Base-by-base conservation (phyloP, 1,140 invertebrate species). In the Amphibalanus amphitrite region DNA sequence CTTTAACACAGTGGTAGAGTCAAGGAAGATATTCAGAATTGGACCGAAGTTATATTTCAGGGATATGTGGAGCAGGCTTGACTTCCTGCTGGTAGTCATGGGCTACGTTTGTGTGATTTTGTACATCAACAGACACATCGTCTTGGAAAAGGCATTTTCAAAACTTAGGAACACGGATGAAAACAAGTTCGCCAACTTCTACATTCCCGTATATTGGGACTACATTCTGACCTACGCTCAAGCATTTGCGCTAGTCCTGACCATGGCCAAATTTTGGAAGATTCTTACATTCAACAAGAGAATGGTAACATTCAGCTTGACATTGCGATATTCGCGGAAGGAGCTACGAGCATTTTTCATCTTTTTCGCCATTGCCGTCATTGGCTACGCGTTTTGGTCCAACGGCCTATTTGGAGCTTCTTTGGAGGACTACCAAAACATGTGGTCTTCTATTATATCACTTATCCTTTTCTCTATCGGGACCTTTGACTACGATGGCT, bases 151-250 rank as follows among this genome's bases (percentile, higher is more conserved):
- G n/a, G 28, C 65, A 10, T 28, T 67, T 10, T 10, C 8, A 26
- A 26, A 28, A 4, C 28, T 67, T 26, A 67, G 65, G n/a, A 25
- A 28, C 65, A 67, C 65, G 0, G 65, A 67, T 28, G 26, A 67
- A 8, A 67, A 67, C 65, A 67, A 67, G 65, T 67, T 67, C 23
- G 65, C 65, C 26, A 67, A 67, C 28, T 67, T 67, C 17, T 67
- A 67, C 28, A 20, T 20, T 23, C 47, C 47, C 1, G 47, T 59
- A 20, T 59, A 17, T 59, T 67, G 65, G 65, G 65, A 67, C n/a
- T 67, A 28, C 28, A 67, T 67, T 28, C 65, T 67, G 28, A 67
- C 65, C 3, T 67, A 67, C n/a, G 65, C 65, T 20, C 65, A 67
- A 28, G 65, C 65, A 17, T 67, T 67, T 28, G 28, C 65, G 20